Evolutionary conservation across 1,140 invertebrate species (phyloP).

Genomic region (Anastrepha obliqua): DNA sequence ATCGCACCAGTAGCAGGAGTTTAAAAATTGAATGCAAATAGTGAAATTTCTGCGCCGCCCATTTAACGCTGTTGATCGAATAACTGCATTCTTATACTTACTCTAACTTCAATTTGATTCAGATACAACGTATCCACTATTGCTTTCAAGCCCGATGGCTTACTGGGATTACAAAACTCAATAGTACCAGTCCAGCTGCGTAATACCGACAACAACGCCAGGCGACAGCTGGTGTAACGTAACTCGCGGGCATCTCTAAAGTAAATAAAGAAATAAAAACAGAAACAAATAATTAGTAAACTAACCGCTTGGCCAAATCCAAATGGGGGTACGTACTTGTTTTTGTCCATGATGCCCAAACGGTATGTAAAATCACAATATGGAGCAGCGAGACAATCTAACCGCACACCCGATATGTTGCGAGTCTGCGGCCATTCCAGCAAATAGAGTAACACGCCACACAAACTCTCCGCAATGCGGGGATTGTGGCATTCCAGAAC

Average conservation of each 20-base stretch:
- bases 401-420: constrained; percentile 81
- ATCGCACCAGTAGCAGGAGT: too few species aligned
- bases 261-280: background rate
- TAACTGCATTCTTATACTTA: constrained; percentile 75
- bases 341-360: constrained; percentile 78
- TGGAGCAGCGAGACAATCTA: constrained; percentile 90
- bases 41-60: too few species aligned
- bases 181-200: constrained; percentile 93
- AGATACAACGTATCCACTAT: constrained; percentile 91
- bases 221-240: constrained; percentile 87
- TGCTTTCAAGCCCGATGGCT: constrained; percentile 84
- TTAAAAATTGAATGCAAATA: too few species aligned
- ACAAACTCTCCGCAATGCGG: constrained; percentile 87
- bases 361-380: constrained; percentile 93
- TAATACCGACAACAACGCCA: constrained; percentile 88
- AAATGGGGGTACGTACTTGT: constrained; percentile 72
- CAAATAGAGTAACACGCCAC: constrained; percentile 89
- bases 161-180: constrained; percentile 87
- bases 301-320: background rate
- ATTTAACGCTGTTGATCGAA: too few species aligned
- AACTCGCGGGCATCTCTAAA: constrained; percentile 87
- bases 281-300: constrained; percentile 16
- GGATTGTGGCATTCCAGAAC: constrained; percentile 87
- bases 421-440: constrained; percentile 91
- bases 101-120: constrained; percentile 90